Percentiles rank a stretch among this genome's conserved stretches.
These are phyloP conservation scores for Conops quadrifasciatus DNA, from an alignment of 2,888 invertebrate genomes.

Conservation along the genomic window DNA sequence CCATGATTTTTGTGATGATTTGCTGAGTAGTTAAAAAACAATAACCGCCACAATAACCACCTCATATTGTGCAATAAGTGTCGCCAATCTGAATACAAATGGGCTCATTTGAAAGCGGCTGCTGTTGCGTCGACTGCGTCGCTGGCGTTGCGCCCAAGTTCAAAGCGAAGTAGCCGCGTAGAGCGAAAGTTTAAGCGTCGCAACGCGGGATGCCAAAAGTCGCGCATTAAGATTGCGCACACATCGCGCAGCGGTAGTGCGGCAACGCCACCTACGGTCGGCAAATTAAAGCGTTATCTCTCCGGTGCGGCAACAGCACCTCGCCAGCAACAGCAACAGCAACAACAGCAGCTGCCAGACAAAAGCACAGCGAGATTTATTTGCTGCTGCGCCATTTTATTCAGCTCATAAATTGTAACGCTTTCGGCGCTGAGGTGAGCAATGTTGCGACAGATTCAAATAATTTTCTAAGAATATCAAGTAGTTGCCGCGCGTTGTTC, in stretches of 20 bases:
- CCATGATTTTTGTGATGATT: slow-evolving; percentile 49
- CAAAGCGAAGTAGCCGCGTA: slow-evolving; percentile 37
- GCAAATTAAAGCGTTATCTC: slow-evolving; percentile 22
- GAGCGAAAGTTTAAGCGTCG: slow-evolving; percentile 13
- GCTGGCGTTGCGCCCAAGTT: slow-evolving; percentile 9
- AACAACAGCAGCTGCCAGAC: slow-evolving; percentile 5
- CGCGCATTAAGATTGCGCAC: slow-evolving; percentile 30
- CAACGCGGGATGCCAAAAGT: slow-evolving; percentile 26
- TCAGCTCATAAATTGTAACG: slow-evolving; percentile 24
- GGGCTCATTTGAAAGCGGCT: slow-evolving; percentile 44
- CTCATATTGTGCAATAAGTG: slow-evolving; percentile 54
- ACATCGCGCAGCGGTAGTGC: slow-evolving; percentile 17
- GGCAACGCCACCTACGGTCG: slow-evolving; percentile 37
- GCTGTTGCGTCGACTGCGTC: slow-evolving; percentile 11
- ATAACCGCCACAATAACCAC: slow-evolving; percentile 59
- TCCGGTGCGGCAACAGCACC: slow-evolving; percentile 6
- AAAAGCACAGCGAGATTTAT: slow-evolving; percentile 27
- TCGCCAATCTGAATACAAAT: slow-evolving; percentile 49
- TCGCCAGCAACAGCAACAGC: not conserved
- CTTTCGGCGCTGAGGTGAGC: slow-evolving; percentile 5
- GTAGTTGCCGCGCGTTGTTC: slow-evolving; percentile 21
- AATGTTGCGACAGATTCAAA: slow-evolving; percentile 22
- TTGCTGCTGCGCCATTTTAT: slow-evolving; percentile 20
- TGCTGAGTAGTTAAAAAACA: slow-evolving; percentile 62
- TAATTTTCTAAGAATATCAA: slow-evolving; percentile 32